A percentile compares a stretch with the other conserved stretches of the same genome.
These are phyloP conservation scores for Sinhomidia bicolor DNA, from an alignment of 2,888 invertebrate species.

Conservation along the genomic window DNA sequence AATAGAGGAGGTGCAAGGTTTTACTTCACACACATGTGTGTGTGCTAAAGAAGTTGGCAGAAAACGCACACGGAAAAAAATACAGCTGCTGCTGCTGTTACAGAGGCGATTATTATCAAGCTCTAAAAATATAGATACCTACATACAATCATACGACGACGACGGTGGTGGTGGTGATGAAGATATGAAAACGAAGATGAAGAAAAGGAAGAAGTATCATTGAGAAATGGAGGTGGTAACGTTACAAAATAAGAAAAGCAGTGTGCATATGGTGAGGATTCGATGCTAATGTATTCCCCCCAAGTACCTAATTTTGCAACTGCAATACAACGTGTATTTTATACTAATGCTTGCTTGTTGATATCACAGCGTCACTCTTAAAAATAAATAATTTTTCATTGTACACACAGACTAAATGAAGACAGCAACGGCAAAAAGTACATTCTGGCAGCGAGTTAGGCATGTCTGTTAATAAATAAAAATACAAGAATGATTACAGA, in stretches of 20 bases:
- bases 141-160: too few species aligned
- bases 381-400: too few species aligned
- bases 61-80: conserved; percentile 29
- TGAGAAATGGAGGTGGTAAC: too few species aligned
- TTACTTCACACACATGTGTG: conserved; percentile 30
- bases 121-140: not conserved
- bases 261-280: too few species aligned
- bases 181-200: not conserved
- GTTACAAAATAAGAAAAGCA: too few species aligned
- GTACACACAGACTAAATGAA: not conserved
- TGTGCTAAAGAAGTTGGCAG: conserved; percentile 7
- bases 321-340: too few species aligned
- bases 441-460: not conserved
- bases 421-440: not conserved
- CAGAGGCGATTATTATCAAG: not conserved
- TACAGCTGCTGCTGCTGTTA: conserved; percentile 16
- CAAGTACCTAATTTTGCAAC: too few species aligned
- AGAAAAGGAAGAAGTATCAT: not conserved
- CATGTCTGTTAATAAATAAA: not conserved
- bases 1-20: conserved; percentile 66
- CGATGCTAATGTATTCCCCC: too few species aligned
- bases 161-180: conserved; percentile 2
- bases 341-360: too few species aligned
- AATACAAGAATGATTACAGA: conserved; percentile 42
- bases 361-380: too few species aligned